Evolutionary conservation across 35 echinoderm and acorn worm genomes (phyloP).

Genomic region (Apostichopus japonicus): DNA sequence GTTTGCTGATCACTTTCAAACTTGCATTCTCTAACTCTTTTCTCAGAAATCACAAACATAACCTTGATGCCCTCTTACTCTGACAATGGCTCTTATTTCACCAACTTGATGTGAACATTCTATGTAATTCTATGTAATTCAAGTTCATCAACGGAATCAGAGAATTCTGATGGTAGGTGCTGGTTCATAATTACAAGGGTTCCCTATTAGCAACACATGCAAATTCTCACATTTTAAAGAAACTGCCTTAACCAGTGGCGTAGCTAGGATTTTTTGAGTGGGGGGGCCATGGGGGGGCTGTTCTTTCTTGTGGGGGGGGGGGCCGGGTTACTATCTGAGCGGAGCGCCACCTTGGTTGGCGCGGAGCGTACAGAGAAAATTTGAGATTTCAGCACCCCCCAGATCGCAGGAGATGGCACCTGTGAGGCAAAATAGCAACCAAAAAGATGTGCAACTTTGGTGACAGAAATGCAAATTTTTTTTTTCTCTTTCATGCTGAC

Average conservation of each 20-base stretch:
- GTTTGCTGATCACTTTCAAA: background rate
- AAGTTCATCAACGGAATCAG: background rate
- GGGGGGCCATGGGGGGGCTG: too few relatives aligned
- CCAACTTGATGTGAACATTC: background rate
- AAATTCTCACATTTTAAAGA: conserved; percentile 15
- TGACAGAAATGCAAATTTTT: too few relatives aligned
- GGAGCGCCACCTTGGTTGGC: too few relatives aligned
- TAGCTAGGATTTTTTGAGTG: too few relatives aligned
- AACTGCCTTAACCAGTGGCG: background rate
- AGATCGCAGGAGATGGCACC: too few relatives aligned
- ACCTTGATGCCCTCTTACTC: background rate
- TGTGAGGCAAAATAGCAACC: too few relatives aligned
- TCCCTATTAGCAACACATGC: background rate
- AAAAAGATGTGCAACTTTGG: too few relatives aligned
- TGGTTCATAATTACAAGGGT: background rate
- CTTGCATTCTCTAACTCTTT: background rate
- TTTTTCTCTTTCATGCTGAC: too few relatives aligned
- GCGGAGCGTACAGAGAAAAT: too few relatives aligned
- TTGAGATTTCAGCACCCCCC: too few relatives aligned
- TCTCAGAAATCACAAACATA: conserved; percentile 17
- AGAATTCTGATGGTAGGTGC: background rate
- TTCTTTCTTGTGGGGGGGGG: too few relatives aligned
- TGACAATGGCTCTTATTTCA: conserved; percentile 21
- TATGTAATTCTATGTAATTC: background rate
- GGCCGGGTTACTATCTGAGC: too few relatives aligned